Evolutionary conservation across 2,113 vertebrate species (phyloP).

Genomic region (Nesoenas mayeri): DNA sequence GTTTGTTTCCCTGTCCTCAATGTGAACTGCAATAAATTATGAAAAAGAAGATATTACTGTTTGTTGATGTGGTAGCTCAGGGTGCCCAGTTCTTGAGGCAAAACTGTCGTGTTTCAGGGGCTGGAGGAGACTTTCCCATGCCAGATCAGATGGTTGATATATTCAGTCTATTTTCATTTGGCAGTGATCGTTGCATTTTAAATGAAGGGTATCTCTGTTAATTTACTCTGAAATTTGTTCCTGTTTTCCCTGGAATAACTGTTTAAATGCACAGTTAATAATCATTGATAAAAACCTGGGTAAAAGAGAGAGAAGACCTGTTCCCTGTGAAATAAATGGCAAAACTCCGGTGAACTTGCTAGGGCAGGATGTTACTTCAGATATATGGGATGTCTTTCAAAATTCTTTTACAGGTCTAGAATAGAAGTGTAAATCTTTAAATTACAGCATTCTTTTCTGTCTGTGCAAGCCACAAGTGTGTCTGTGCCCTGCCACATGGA

Average conservation of each 20-base stretch:
- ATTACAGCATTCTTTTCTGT: not conserved
- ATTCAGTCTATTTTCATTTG: not conserved
- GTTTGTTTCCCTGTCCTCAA: not conserved
- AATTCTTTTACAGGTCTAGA: not conserved
- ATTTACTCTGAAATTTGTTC: not conserved
- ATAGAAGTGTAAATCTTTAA: not conserved
- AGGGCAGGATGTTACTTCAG: not conserved
- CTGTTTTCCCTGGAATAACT: not conserved
- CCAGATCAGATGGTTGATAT: not conserved
- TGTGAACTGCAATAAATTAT: not conserved
- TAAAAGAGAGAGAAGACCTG: not conserved
- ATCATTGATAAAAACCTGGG: not conserved
- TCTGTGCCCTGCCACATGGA: not conserved
- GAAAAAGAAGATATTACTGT: not conserved
- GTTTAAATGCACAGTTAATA: not conserved
- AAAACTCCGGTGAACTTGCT: not conserved
- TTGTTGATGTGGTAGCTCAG: not conserved
- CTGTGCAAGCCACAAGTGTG: not conserved
- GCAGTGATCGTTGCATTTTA: not conserved
- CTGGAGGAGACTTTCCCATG: not conserved
- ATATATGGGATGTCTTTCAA: not conserved
- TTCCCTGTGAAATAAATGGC: not conserved
- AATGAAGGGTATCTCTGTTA: not conserved
- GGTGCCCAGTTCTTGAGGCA: not conserved
- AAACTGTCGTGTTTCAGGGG: not conserved